A percentile compares a stretch with the other conserved stretches of the same genome.
These are phyloP conservation scores for Apteryx owenii DNA, from an alignment of 2,113 vertebrate species.

Conservation along the genomic window DNA sequence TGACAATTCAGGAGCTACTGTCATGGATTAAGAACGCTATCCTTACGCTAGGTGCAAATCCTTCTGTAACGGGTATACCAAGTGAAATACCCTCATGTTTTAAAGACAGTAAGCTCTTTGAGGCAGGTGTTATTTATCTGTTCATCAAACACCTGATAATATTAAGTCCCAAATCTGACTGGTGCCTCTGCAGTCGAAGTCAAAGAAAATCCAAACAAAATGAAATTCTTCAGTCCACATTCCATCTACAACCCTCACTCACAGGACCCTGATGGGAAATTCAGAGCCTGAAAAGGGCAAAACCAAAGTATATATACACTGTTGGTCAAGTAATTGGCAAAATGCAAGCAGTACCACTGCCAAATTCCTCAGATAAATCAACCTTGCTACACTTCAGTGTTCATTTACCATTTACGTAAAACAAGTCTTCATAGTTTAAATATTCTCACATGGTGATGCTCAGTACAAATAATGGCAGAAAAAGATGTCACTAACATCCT, in stretches of 20 bases:
- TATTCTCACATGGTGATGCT: neutral
- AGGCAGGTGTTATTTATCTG: neutral
- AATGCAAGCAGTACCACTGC: neutral
- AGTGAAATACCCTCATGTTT: neutral
- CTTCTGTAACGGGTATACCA: neutral
- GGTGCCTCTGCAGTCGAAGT: neutral
- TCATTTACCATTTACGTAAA: conserved; percentile 7
- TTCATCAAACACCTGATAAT: neutral
- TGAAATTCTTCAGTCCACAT: neutral
- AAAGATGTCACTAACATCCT: neutral
- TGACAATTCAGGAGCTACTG: neutral
- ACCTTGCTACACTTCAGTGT: neutral
- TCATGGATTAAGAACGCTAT: neutral
- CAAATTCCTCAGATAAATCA: conserved; percentile 15
- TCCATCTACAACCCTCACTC: neutral
- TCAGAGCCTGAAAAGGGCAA: neutral
- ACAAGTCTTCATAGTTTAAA: conserved; percentile 20
- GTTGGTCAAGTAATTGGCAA: neutral
- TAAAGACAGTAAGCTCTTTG: neutral
- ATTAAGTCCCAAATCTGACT: neutral
- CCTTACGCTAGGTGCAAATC: neutral
- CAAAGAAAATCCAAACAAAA: neutral
- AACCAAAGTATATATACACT: neutral
- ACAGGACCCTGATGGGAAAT: neutral
- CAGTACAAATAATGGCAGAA: neutral